Conservation (phyloP, 2,888 invertebrate species). For the Heteromyza rotundicornis region DNA sequence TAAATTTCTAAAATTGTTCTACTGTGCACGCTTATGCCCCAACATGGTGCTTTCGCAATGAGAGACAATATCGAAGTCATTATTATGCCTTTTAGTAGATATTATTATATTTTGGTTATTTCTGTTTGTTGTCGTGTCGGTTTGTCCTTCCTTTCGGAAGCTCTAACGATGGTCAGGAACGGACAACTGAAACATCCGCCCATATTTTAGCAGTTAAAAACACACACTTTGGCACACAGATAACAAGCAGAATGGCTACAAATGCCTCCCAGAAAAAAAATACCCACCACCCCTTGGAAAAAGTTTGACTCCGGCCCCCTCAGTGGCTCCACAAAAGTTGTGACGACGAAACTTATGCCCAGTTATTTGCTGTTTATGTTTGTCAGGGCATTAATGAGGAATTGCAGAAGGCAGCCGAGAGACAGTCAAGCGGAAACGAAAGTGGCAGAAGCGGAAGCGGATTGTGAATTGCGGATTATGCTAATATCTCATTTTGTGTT, state of each 20-base stretch:
- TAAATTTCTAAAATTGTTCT: no score
- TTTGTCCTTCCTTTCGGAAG: neutral
- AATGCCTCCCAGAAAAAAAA: no score
- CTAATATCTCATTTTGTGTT: constrained; percentile 26
- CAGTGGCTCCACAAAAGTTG: constrained; percentile 12
- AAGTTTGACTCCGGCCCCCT: no score
- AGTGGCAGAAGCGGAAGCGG: neutral
- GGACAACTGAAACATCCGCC: neutral
- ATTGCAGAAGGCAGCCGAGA: neutral
- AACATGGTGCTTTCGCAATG: constrained; percentile 5
- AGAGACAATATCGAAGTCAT: constrained; percentile 24
- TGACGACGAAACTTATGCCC: constrained; percentile 14
- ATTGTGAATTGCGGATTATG: constrained; percentile 22
- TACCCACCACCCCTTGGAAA: no score
- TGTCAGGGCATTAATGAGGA: constrained; percentile 24
- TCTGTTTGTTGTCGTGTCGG: neutral
- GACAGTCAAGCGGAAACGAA: neutral
- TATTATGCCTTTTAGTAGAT: constrained; percentile 18
- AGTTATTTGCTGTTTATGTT: constrained; percentile 23
- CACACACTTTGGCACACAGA: constrained; percentile 15
- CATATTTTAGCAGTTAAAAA: constrained; percentile 24
- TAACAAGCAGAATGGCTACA: constrained; percentile 13
- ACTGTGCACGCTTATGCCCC: neutral
- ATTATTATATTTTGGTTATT: neutral
- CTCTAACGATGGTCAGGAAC: neutral